Evolutionary conservation across 1,140 invertebrate genomes (phyloP).

Genomic region (Epicauta chinensis): DNA sequence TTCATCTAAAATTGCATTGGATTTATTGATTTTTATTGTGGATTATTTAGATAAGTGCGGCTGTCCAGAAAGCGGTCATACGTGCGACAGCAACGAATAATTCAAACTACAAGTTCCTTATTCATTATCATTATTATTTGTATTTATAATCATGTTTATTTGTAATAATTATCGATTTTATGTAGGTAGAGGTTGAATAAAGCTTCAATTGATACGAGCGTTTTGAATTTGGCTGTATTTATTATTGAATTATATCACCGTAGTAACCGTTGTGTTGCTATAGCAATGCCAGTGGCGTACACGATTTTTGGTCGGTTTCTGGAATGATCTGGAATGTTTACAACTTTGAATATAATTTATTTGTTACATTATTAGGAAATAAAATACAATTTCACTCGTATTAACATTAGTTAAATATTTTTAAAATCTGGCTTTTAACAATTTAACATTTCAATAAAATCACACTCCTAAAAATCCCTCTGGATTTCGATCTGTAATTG

Average conservation of each 20-base stretch:
- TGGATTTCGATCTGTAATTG: too few relatives aligned
- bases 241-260: too few relatives aligned
- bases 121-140: constrained; percentile 6
- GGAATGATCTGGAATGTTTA: too few relatives aligned
- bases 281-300: too few relatives aligned
- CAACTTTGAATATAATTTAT: constrained; percentile 5
- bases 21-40: neutral
- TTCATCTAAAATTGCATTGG: neutral
- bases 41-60: constrained; percentile 8
- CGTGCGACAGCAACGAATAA: constrained; percentile 13
- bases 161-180: too few relatives aligned
- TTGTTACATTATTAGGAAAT: constrained; percentile 27
- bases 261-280: too few relatives aligned
- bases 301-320: too few relatives aligned
- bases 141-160: neutral
- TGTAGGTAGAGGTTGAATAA: too few relatives aligned
- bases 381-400: constrained; percentile 30
- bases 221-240: too few relatives aligned
- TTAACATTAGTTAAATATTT: constrained; percentile 34
- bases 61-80: constrained; percentile 9
- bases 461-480: constrained; percentile 20
- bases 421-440: constrained; percentile 23
- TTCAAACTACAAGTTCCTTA: constrained; percentile 2
- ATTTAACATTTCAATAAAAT: constrained; percentile 19
- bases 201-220: too few relatives aligned